Evolutionary conservation across 2,113 vertebrate species (phyloP), one percentile per base, ranked within the genome.

Genomic region (Penelope pileata): DNA sequence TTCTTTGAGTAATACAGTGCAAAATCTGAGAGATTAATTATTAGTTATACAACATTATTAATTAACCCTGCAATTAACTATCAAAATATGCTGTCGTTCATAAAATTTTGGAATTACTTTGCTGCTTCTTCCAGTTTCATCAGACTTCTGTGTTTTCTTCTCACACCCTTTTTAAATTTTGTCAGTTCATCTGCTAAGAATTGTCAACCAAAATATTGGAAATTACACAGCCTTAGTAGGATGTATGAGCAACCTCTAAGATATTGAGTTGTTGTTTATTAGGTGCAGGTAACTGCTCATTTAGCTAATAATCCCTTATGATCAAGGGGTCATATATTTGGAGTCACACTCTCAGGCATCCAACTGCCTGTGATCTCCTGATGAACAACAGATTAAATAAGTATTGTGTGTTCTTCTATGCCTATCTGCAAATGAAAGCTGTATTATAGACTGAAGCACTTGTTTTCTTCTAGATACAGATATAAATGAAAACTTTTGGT

Each of bases 1-100:
- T 63, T 70, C 13, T 86, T 93, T 77, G 67, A 94, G n/a, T 66
- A 82, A 90, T 53, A 22, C 22, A 69, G 34, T 77, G 42, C 42
- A 75, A 91, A 87, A 76, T 50, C 40, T 85, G 27, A 72, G 34
- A 89, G 8, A 76, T 60, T 91, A 89, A 89, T 95, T 95, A 90
- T 91, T 84, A 87, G 27, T 77, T 86, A 56, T 47, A 26, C 11
- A 63, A 5, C 29, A 78, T 83, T 78, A 81, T 83, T 91, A 93
- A 91, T 91, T 94, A 90, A 88, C 47, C 86, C 64, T 63, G 17
- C 6, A 70, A 43, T 83, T 23, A 34, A 77, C 16, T 32, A 83
- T 56, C 36, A 69, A 77, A 90, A 88, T 34, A n/a, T 29, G 30
- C 1, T 11, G 32, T 67, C 92, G 56, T 72, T 86, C 91, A 77